Percentiles rank a stretch among this genome's conserved stretches.
Conservation (phyloP, 2,888 invertebrate species). For the Cheilosia pagana region DNA sequence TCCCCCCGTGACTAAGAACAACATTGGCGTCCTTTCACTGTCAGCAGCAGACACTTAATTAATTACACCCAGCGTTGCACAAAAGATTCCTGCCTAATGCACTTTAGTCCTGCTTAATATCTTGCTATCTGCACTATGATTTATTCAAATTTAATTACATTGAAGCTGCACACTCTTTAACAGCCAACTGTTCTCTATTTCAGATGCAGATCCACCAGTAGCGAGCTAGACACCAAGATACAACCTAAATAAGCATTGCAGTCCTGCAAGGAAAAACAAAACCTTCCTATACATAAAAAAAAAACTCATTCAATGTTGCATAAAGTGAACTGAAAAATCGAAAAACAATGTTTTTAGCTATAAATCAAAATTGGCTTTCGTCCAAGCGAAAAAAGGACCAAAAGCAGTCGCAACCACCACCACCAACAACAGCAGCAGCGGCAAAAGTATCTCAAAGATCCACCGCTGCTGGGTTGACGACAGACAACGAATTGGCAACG, state of each 20-base stretch:
- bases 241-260: neutral
- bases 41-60: constrained; percentile 53
- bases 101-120: neutral
- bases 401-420: constrained; percentile 7
- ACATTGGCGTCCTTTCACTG: constrained; percentile 25
- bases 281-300: neutral
- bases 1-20: constrained; percentile 25
- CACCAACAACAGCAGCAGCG: constrained; percentile 20
- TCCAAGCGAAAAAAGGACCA: constrained; percentile 72
- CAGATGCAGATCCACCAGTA: constrained; percentile 51
- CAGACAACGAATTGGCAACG: constrained; percentile 66
- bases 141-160: constrained; percentile 70
- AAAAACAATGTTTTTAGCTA: constrained; percentile 73
- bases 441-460: constrained; percentile 27
- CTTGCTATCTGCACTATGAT: constrained; percentile 33
- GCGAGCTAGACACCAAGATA: constrained; percentile 22
- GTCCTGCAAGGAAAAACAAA: constrained; percentile 1
- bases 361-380: constrained; percentile 74
- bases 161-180: constrained; percentile 49
- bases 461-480: constrained; percentile 40
- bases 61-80: constrained; percentile 41
- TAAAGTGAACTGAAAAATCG: constrained; percentile 51
- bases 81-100: neutral
- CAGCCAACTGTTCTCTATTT: constrained; percentile 46
- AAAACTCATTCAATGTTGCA: constrained; percentile 42